These are phyloP conservation scores for Urocyon cinereoargenteus DNA, from an alignment of 2,797 vertebrate species.

Conservation along the genomic window DNA sequence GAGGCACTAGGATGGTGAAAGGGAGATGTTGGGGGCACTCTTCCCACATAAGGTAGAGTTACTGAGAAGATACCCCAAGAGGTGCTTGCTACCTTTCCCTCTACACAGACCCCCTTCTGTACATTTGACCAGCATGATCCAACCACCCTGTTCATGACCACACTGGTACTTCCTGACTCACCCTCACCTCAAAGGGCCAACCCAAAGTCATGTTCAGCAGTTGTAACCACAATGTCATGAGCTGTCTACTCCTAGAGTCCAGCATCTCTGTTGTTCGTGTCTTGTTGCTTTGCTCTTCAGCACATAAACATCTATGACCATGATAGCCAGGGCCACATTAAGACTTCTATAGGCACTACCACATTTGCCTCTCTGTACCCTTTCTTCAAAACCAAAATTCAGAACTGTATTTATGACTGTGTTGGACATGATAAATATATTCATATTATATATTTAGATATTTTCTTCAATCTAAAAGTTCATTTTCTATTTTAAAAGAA, in stretches of 20 bases:
- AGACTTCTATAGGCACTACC: neutral
- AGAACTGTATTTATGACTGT: neutral
- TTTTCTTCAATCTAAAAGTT: neutral
- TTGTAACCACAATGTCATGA: neutral
- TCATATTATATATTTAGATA: neutral
- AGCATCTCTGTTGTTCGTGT: neutral
- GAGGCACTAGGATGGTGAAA: neutral
- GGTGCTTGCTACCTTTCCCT: neutral
- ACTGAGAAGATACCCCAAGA: neutral
- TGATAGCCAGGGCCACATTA: neutral
- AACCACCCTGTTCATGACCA: neutral
- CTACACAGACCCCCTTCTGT: neutral
- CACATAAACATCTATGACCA: neutral
- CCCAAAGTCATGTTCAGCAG: neutral
- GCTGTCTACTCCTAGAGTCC: neutral
- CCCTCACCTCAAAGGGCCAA: neutral
- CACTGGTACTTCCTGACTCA: neutral
- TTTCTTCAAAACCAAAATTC: neutral
- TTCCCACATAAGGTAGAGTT: neutral
- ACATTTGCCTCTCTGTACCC: neutral
- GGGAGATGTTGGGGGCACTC: neutral
- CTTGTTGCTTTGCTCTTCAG: neutral
- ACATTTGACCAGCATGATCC: neutral
- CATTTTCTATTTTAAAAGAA: slow-evolving; percentile 11
- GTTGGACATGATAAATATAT: neutral